Percentiles rank a stretch among this genome's conserved stretches.
These are phyloP conservation scores for Fopius arisanus DNA, from an alignment of 1,140 invertebrate species.

Conservation along the genomic window DNA sequence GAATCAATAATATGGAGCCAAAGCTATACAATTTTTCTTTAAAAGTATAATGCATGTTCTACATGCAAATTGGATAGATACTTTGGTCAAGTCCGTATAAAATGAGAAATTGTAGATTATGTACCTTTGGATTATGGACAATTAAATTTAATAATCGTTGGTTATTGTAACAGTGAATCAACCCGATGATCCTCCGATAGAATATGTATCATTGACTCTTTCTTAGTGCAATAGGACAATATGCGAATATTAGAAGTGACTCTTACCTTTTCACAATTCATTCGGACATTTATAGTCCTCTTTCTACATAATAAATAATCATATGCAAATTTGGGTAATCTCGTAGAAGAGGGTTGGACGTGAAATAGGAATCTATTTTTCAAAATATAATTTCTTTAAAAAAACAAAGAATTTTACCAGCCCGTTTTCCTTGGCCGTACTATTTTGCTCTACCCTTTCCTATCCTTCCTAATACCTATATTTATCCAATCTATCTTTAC, in stretches of 20 bases:
- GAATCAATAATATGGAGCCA: neutral
- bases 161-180: neutral
- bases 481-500: neutral
- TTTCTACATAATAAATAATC: slow-evolving; percentile 2
- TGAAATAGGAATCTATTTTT: no score
- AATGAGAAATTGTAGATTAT: neutral
- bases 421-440: no score
- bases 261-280: neutral
- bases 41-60: slow-evolving; percentile 2
- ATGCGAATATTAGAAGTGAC: no score
- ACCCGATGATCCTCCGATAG: neutral
- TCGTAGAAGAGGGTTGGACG: no score
- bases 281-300: neutral
- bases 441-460: no score
- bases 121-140: neutral
- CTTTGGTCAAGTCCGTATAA: slow-evolving; percentile 36
- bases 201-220: neutral
- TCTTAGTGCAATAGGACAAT: neutral
- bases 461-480: neutral
- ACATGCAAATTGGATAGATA: neutral
- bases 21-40: neutral
- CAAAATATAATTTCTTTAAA: no score
- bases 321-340: neutral
- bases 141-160: neutral
- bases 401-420: no score